Conservation (phyloP, 2,888 invertebrate genomes). For the Boloria selene region DNA sequence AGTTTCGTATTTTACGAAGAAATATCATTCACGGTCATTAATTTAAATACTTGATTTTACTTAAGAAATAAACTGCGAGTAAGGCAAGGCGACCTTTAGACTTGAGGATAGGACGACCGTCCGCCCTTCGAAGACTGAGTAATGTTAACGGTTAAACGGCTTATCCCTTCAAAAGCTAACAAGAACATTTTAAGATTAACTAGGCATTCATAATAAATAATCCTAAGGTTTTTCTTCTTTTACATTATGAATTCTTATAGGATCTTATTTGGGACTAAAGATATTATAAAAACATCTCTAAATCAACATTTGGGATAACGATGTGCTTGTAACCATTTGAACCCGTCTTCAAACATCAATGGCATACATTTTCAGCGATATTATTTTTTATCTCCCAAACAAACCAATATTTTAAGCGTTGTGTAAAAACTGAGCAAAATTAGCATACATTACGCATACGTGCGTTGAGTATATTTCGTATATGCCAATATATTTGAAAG, state of each 20-base stretch:
- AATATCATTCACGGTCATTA: constrained; percentile 7
- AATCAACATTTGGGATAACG: constrained; percentile 6
- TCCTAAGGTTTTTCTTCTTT: background rate
- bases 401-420: background rate
- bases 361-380: too few species aligned
- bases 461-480: too few species aligned
- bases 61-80: constrained; percentile 24
- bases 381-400: too few species aligned
- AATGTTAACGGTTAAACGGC: constrained; percentile 36
- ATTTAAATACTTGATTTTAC: constrained; percentile 11
- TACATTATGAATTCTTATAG: constrained; percentile 5
- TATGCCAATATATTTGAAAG: background rate
- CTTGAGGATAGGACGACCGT: constrained; percentile 37
- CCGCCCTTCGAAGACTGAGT: constrained; percentile 38
- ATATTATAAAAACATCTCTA: constrained; percentile 4
- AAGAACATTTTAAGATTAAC: constrained; percentile 7
- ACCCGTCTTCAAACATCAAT: background rate
- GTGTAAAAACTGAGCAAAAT: background rate
- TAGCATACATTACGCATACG: background rate
- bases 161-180: constrained; percentile 31
- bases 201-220: constrained; percentile 1
- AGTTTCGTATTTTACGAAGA: background rate
- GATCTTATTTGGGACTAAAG: constrained; percentile 8
- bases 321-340: constrained; percentile 1
- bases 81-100: constrained; percentile 38